phyloP scores from a whole-genome alignment of 2,888 invertebrate species.

The Dynastes tityus region DNA sequence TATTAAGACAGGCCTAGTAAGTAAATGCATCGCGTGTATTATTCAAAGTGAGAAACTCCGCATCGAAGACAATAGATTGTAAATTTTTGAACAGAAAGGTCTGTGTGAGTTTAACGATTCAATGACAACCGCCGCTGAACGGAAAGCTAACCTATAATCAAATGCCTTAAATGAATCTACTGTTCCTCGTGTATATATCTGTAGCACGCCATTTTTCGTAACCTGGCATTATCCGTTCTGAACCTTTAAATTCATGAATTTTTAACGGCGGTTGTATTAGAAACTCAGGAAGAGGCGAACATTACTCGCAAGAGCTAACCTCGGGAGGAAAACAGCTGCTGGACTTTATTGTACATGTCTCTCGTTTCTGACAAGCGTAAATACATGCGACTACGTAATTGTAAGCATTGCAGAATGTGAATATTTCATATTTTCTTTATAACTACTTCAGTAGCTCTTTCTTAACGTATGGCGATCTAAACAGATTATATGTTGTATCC shows the following conservation, averaged over 20 bases:
- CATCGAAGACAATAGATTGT: slow-evolving; percentile 48
- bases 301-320: slow-evolving; percentile 46
- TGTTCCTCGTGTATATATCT: slow-evolving; percentile 51
- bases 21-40: slow-evolving; percentile 39
- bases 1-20: slow-evolving; percentile 20
- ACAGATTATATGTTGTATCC: neutral
- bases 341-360: slow-evolving; percentile 26
- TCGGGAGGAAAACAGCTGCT: slow-evolving; percentile 48
- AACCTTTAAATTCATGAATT: slow-evolving; percentile 53
- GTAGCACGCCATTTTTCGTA: slow-evolving; percentile 55
- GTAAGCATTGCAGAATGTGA: slow-evolving; percentile 10
- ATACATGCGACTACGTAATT: neutral
- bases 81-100: slow-evolving; percentile 47
- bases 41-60: slow-evolving; percentile 47
- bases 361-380: slow-evolving; percentile 1
- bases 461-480: neutral
- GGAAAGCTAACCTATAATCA: slow-evolving; percentile 53
- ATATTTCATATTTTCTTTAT: slow-evolving; percentile 7
- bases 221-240: slow-evolving; percentile 53
- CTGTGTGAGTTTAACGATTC: slow-evolving; percentile 49
- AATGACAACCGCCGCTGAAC: slow-evolving; percentile 50
- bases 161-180: slow-evolving; percentile 52
- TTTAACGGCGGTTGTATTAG: slow-evolving; percentile 50
- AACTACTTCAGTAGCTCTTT: neutral
- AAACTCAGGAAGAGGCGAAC: slow-evolving; percentile 51